phyloP scores from a whole-genome alignment of 2,888 invertebrate species.

The Ischnus inquisitorius region DNA sequence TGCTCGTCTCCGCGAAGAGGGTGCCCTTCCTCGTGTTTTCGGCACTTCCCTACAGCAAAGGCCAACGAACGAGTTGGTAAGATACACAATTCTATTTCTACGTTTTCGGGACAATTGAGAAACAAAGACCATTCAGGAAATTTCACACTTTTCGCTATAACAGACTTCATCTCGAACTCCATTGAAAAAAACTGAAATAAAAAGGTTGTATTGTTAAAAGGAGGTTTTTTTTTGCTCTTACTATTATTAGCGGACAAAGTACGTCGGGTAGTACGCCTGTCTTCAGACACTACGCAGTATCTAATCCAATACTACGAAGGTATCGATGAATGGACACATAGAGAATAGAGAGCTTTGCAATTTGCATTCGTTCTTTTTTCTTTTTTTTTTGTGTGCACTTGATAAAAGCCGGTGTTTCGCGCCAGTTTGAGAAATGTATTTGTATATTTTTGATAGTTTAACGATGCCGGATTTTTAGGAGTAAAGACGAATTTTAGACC shows the following conservation, averaged over 20 bases:
- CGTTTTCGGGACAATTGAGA: too few species aligned
- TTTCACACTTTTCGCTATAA: slow-evolving; percentile 12
- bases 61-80: slow-evolving; percentile 88
- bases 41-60: slow-evolving; percentile 93
- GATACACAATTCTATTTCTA: slow-evolving; percentile 67
- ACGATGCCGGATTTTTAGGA: not conserved
- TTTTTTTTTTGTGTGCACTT: slow-evolving; percentile 21
- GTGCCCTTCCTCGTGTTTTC: slow-evolving; percentile 95
- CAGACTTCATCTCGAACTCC: slow-evolving; percentile 24
- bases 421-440: slow-evolving; percentile 51
- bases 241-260: slow-evolving; percentile 75
- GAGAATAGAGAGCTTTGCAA: slow-evolving; percentile 30
- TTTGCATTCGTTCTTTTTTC: slow-evolving; percentile 24
- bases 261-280: slow-evolving; percentile 75
- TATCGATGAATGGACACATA: slow-evolving; percentile 64
- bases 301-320: slow-evolving; percentile 78
- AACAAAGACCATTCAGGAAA: slow-evolving; percentile 22
- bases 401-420: slow-evolving; percentile 27
- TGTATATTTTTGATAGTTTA: slow-evolving; percentile 37
- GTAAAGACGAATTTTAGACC: not conserved
- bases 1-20: slow-evolving; percentile 92
- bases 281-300: slow-evolving; percentile 76
- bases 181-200: slow-evolving; percentile 22
- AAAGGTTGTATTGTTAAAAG: slow-evolving; percentile 39
- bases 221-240: slow-evolving; percentile 52